A percentile compares a stretch with the other conserved stretches of the same genome.
Evolutionary conservation across 2,888 invertebrate species (phyloP).

Genomic region (Pharmacophagus antenor): DNA sequence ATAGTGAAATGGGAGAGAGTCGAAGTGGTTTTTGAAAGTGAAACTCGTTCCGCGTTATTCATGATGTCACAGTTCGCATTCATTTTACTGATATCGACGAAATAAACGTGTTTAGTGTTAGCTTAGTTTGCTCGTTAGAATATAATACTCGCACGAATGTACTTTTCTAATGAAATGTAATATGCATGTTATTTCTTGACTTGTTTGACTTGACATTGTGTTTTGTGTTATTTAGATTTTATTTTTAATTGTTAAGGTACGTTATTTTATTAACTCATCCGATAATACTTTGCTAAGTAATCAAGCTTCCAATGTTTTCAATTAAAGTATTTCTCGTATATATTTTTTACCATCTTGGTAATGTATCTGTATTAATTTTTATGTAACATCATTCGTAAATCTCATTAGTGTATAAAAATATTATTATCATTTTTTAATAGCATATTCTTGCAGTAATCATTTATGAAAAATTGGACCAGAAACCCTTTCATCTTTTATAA

Average conservation of each 20-base stretch:
- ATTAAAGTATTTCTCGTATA: too few species aligned
- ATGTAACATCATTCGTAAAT: too few species aligned
- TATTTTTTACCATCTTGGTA: too few species aligned
- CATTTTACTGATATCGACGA: conserved; percentile 45
- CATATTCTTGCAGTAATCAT: too few species aligned
- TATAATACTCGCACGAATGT: background rate
- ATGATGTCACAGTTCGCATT: conserved; percentile 54
- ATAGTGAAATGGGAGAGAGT: conserved; percentile 62
- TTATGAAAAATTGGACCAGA: too few species aligned
- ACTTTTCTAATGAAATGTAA: background rate
- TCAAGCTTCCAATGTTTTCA: too few species aligned
- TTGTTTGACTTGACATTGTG: too few species aligned
- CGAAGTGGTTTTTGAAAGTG: conserved; percentile 59
- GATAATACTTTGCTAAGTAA: too few species aligned
- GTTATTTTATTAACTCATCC: background rate
- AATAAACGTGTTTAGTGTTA: conserved; percentile 24
- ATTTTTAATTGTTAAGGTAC: background rate
- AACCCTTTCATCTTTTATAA: too few species aligned
- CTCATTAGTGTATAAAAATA: too few species aligned
- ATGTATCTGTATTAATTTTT: too few species aligned
- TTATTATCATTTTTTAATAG: too few species aligned
- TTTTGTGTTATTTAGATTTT: background rate
- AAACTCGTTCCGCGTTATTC: conserved; percentile 50
- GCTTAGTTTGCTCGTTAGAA: background rate
- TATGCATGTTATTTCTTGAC: background rate